Percentiles rank a stretch among this genome's conserved stretches.
Conservation (phyloP, 92 coral and sea anemone genomes). For the Palythoa heliodiscus region DNA sequence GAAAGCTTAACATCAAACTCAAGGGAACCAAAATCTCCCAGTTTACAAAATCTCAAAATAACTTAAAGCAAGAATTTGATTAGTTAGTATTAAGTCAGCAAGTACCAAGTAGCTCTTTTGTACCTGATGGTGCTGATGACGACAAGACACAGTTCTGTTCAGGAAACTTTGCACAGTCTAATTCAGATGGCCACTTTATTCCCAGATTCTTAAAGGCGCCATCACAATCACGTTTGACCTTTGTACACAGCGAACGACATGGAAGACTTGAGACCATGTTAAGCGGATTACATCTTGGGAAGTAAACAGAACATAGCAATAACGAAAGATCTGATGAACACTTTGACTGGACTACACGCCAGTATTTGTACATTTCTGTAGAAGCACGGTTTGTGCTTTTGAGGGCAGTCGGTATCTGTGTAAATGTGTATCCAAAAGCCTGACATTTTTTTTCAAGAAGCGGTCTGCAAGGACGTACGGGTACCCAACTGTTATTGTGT, state of each 20-base stretch:
- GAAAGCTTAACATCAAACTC: no score
- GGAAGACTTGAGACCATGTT: constrained; percentile 35
- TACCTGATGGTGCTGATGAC: constrained; percentile 22
- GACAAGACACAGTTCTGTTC: constrained; percentile 9
- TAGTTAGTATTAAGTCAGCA: no score
- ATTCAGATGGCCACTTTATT: constrained; percentile 23
- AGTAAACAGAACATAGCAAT: constrained; percentile 23
- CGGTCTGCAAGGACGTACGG: constrained; percentile 22
- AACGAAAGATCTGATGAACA: constrained; percentile 30
- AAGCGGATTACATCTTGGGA: constrained; percentile 27
- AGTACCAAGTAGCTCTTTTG: no score
- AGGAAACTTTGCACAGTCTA: constrained; percentile 25
- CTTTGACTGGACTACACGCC: constrained; percentile 12
- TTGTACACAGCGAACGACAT: constrained; percentile 26
- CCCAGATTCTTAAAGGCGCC: constrained; percentile 3
- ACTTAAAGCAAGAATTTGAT: no score
- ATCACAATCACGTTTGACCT: constrained; percentile 30
- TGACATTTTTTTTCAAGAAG: constrained; percentile 10
- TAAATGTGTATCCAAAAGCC: constrained; percentile 17
- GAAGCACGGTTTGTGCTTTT: neutral
- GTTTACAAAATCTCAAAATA: no score
- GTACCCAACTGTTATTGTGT: constrained; percentile 23
- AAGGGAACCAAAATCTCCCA: no score
- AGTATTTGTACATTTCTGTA: neutral
- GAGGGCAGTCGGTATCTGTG: constrained; percentile 11